Evolutionary conservation across 2,113 vertebrate genomes (phyloP).

Genomic region (Ailuropoda melanoleuca): DNA sequence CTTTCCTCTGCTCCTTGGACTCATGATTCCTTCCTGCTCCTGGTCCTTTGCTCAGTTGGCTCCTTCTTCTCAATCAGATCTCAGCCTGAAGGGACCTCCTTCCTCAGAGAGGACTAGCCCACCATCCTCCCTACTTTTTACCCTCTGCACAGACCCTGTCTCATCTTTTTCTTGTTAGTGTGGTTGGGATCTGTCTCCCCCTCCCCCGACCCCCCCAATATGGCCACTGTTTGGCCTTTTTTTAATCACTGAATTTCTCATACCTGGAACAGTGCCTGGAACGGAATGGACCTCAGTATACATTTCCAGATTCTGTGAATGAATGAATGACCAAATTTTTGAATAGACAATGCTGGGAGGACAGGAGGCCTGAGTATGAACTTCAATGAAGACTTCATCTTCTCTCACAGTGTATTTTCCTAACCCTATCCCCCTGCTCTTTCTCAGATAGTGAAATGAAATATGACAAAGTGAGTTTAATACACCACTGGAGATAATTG

Average conservation of each 20-base stretch:
- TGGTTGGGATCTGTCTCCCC: neutral
- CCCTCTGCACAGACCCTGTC: neutral
- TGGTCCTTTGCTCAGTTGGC: neutral
- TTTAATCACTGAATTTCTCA: neutral
- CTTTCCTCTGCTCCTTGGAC: neutral
- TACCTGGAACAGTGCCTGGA: neutral
- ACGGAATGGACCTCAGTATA: neutral
- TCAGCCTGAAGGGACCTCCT: neutral
- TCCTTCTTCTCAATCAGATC: neutral
- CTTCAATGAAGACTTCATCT: neutral
- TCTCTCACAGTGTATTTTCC: neutral
- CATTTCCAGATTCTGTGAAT: neutral
- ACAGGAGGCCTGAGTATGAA: neutral
- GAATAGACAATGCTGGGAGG: neutral
- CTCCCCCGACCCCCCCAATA: neutral
- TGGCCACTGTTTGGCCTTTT: neutral
- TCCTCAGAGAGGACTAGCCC: neutral
- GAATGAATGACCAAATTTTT: neutral
- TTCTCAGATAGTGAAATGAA: slow-evolving; percentile 39
- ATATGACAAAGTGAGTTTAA: slow-evolving; percentile 47
- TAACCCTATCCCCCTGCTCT: neutral
- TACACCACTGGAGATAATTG: slow-evolving; percentile 56
- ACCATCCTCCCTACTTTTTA: neutral
- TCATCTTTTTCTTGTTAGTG: neutral
- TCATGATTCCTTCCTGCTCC: neutral